Conservation (phyloP, 2,888 invertebrate species). For the Gandaritis pyraliata region DNA sequence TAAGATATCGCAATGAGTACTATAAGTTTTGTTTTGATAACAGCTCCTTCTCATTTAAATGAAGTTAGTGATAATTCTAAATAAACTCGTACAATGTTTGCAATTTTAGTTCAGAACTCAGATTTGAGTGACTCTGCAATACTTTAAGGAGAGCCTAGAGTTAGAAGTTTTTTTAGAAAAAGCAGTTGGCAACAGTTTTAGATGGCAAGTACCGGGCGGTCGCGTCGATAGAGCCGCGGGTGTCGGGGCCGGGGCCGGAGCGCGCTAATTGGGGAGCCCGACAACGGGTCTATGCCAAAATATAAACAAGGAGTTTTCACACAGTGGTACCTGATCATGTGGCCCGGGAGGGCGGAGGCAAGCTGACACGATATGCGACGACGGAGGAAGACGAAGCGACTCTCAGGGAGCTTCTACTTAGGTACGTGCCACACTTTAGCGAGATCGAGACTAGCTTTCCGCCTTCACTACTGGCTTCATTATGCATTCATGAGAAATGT, state of each 20-base stretch:
- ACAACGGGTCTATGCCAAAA: slow-evolving; percentile 36
- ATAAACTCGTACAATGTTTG: no score
- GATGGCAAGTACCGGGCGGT: slow-evolving; percentile 6
- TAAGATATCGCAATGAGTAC: no score
- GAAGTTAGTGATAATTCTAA: no score
- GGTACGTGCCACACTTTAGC: slow-evolving; percentile 85
- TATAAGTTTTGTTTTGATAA: no score
- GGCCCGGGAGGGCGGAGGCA: slow-evolving; percentile 84
- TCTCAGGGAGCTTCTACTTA: slow-evolving; percentile 97
- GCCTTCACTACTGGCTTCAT: slow-evolving; percentile 76
- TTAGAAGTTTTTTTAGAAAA: slow-evolving; percentile 10
- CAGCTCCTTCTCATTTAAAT: no score
- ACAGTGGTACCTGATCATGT: slow-evolving; percentile 83
- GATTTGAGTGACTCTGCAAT: no score
- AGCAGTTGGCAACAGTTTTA: slow-evolving; percentile 19
- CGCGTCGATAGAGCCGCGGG: slow-evolving; percentile 18
- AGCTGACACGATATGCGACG: slow-evolving; percentile 91
- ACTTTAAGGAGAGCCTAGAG: not conserved
- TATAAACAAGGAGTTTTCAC: slow-evolving; percentile 78
- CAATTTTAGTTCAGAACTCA: no score
- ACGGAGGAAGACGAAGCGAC: slow-evolving; percentile 96
- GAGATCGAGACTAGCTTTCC: slow-evolving; percentile 68
- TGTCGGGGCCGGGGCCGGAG: slow-evolving; percentile 2
- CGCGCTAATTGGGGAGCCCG: slow-evolving; percentile 17
- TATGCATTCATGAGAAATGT: slow-evolving; percentile 56